These are phyloP conservation scores for Leptogaster cylindrica DNA, from an alignment of 2,888 invertebrate species.

Conservation along the genomic window DNA sequence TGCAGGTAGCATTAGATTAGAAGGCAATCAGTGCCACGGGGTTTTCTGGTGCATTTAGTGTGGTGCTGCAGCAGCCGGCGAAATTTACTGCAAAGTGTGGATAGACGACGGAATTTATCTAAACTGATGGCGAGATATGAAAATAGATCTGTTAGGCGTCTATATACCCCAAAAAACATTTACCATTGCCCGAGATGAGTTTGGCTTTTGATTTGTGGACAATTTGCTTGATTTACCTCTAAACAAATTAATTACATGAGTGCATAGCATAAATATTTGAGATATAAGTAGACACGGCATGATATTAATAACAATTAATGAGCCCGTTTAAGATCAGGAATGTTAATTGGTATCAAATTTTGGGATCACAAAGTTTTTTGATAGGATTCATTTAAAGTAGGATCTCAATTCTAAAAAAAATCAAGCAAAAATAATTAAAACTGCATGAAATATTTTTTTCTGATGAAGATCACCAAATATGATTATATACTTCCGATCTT, in stretches of 20 bases:
- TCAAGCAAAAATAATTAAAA: no score
- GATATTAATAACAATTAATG: constrained; percentile 32
- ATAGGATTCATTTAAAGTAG: no score
- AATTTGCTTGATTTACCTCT: constrained; percentile 29
- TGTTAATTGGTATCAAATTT: constrained; percentile 25
- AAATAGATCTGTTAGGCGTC: constrained; percentile 20
- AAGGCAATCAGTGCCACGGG: constrained; percentile 19
- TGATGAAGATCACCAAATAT: no score
- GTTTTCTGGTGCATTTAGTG: constrained; percentile 19
- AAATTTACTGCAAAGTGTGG: not conserved
- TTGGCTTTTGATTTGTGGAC: constrained; percentile 30
- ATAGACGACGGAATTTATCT: not conserved
- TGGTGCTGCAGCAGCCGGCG: not conserved
- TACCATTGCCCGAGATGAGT: constrained; percentile 26
- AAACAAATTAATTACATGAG: constrained; percentile 29
- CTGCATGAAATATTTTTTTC: no score
- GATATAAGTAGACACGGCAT: constrained; percentile 3
- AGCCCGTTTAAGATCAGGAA: constrained; percentile 15
- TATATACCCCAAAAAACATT: not conserved
- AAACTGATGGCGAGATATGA: constrained; percentile 20
- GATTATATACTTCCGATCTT: no score
- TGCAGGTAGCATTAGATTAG: not conserved
- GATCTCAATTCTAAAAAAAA: no score
- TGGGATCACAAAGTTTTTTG: no score
- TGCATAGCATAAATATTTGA: constrained; percentile 17